Evolutionary conservation across 2,888 invertebrate genomes (phyloP), one percentile per base, ranked within the genome.

Genomic region (Empis livida): DNA sequence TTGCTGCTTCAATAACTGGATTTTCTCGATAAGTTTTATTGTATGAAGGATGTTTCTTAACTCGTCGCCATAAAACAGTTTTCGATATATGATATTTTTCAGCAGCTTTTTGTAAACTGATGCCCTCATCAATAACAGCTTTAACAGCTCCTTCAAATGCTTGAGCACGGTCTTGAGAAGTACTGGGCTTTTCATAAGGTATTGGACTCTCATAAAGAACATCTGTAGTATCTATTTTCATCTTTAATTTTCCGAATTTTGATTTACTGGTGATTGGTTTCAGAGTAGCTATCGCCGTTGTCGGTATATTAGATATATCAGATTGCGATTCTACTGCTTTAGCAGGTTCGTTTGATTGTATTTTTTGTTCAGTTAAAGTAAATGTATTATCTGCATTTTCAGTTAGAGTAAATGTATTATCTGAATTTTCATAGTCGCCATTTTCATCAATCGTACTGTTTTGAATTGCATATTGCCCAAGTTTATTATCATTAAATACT

Each of bases 11-110:
- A 16, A 68, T 57, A 1, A 64, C 53, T 1, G 68, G 67, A 46
- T 67, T 62, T 40, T 67, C 67, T 0, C 65, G 60, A 8, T 64
- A 57, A 1, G 60, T 62, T 43, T 64, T 60, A 62, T 62, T 61
- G 47, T 68, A 68, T 1, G 60, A 57, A 2, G 67, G 65, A 54
- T 64, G 61, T 11, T 63, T 64, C 32, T 64, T 65, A 1, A 68
- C 64, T 3, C 67, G 59, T 10, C 68, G 60, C 68, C 68, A 69
- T 1, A 69, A 54, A 1, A 69, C 68, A 0, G 68, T 69, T 53
- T 69, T 69, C 0, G 68, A 68, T 27, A 69, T 61, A 39, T 64
- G 62, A 48, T 54, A 68, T 10, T 64, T 65, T 47, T 63, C 59
- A 5, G 68, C 66, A 1, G 68, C 68, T 46, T 68, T 68, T 45